A percentile compares a stretch with the other conserved stretches of the same genome.
Conservation (phyloP, 2,888 invertebrate species). For the Microchrysa polita region DNA sequence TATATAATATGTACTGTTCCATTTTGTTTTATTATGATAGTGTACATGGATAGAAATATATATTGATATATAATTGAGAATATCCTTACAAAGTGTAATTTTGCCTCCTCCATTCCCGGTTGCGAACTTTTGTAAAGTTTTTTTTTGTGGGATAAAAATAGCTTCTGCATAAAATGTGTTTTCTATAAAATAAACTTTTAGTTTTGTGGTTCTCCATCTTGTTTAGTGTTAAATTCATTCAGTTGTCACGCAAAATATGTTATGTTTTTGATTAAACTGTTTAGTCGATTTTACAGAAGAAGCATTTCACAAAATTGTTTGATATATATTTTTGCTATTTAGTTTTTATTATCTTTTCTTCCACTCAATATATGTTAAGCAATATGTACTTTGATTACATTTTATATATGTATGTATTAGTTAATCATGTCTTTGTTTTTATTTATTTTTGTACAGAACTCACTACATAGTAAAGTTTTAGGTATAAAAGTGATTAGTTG, state of each 20-base stretch:
- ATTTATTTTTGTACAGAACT: conserved; percentile 26
- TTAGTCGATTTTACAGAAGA: not conserved
- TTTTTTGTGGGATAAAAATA: conserved; percentile 45
- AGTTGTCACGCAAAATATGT: not conserved
- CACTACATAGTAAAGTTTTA: conserved; percentile 21
- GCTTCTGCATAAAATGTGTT: conserved; percentile 39
- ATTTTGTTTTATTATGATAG: conserved; percentile 42
- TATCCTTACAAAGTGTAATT: conserved; percentile 46
- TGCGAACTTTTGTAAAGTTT: conserved; percentile 46
- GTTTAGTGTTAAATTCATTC: not conserved
- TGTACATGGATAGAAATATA: conserved; percentile 51
- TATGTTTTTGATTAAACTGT: not conserved
- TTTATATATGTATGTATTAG: not conserved
- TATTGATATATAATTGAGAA: conserved; percentile 47
- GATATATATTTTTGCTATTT: not conserved
- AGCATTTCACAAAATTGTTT: conserved; percentile 1
- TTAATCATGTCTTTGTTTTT: not conserved
- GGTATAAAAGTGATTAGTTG: conserved; percentile 38
- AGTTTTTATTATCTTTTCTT: conserved; percentile 5
- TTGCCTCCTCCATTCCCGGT: conserved; percentile 36
- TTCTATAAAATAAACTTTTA: conserved; percentile 45
- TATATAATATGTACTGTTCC: conserved; percentile 5
- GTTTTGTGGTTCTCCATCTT: conserved; percentile 11
- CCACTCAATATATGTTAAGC: conserved; percentile 14
- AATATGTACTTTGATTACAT: conserved; percentile 18